Percentiles rank a stretch among this genome's conserved stretches.
phyloP scores from a whole-genome alignment of 2,888 invertebrate species.

The Limnephilus lunatus region DNA sequence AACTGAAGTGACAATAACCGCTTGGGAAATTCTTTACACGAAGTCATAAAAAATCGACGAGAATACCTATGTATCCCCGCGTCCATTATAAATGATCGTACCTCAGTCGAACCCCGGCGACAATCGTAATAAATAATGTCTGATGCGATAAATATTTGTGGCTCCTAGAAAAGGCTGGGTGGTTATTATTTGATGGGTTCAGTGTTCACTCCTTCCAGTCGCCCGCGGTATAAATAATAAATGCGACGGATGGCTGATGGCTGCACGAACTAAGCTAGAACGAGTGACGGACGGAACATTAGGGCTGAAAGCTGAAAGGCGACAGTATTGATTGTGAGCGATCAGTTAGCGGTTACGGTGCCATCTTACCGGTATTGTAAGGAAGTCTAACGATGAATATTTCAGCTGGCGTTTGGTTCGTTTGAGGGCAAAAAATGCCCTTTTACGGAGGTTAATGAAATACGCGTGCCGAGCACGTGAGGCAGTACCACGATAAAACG shows the following conservation, averaged over 20 bases:
- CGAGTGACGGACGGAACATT: neutral
- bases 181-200: slow-evolving; percentile 24
- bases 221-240: slow-evolving; percentile 46
- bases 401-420: neutral
- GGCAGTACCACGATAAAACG: neutral
- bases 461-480: neutral
- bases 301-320: neutral
- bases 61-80: neutral
- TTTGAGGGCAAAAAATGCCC: neutral
- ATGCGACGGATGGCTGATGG: slow-evolving; percentile 26
- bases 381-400: neutral
- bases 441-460: neutral
- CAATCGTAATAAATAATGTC: slow-evolving; percentile 2
- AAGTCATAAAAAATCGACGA: neutral
- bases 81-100: neutral
- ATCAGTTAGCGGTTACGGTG: neutral
- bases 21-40: neutral
- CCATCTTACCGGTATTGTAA: neutral
- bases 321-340: slow-evolving; percentile 7
- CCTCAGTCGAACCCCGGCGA: neutral
- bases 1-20: neutral
- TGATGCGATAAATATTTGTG: neutral
- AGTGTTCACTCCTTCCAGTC: neutral
- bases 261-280: neutral
- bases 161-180: neutral